These are phyloP conservation scores for Zaprionus tsacasi DNA, from an alignment of 1,140 invertebrate species.

Conservation along the genomic window DNA sequence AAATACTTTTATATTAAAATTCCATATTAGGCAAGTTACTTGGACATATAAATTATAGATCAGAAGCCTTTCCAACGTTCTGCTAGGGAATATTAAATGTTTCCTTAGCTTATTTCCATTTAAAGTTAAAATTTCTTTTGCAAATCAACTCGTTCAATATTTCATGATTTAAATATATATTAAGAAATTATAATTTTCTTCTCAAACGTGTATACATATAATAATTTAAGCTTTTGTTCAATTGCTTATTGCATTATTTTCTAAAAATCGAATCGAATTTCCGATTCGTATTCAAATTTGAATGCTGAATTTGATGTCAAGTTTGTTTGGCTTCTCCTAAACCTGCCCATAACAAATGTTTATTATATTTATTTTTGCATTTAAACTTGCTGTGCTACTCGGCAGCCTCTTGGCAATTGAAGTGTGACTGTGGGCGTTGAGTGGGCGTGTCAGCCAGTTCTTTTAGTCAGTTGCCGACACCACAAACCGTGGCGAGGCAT, in stretches of 20 bases:
- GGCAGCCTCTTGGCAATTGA: slow-evolving; percentile 24
- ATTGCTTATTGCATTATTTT: slow-evolving; percentile 1
- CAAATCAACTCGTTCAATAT: too few species aligned
- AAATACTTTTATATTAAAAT: too few species aligned
- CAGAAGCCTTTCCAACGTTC: too few species aligned
- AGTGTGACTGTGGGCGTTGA: slow-evolving; percentile 50
- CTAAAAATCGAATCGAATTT: background rate
- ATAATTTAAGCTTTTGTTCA: background rate
- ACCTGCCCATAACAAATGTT: slow-evolving; percentile 33
- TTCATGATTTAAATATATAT: too few species aligned
- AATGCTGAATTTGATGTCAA: slow-evolving; percentile 38
- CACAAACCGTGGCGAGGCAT: background rate
- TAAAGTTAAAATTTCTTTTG: too few species aligned
- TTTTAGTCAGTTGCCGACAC: slow-evolving; percentile 42
- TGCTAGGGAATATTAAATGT: too few species aligned
- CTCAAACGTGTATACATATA: background rate
- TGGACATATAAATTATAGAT: too few species aligned
- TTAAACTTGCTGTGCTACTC: slow-evolving; percentile 26
- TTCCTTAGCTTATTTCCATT: too few species aligned
- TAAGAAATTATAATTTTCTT: too few species aligned
- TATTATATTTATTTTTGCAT: slow-evolving; percentile 22
- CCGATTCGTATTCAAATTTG: background rate
- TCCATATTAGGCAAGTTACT: too few species aligned
- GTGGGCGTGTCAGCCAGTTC: slow-evolving; percentile 67
- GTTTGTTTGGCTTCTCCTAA: slow-evolving; percentile 35